Evolutionary conservation across 2,113 vertebrate genomes (phyloP).

Genomic region (human (Homo sapiens)): GRCh38 chr3:150559001-150559500

Average conservation of each 20-base stretch:
- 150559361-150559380: not conserved
- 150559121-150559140: not conserved
- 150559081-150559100: constrained; percentile 47
- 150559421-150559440: no score
- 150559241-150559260: not conserved
- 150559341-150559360: not conserved
- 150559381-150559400: no score
- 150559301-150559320: not conserved
- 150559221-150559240: constrained; percentile 17
- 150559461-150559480: no score
- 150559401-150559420: no score
- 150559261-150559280: not conserved
- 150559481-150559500: no score
- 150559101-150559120: constrained; percentile 30
- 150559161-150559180: constrained; percentile 23
- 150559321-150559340: constrained; percentile 27
- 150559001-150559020: not conserved
- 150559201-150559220: not conserved
- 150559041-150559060: constrained; percentile 26
- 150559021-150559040: not conserved
- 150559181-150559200: constrained; percentile 16
- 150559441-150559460: no score
- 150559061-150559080: not conserved
- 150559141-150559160: not conserved
- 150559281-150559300: constrained; percentile 38